Base-by-base conservation (phyloP, 2,797 vertebrate genomes). In the Ctenopoma multispine region DNA sequence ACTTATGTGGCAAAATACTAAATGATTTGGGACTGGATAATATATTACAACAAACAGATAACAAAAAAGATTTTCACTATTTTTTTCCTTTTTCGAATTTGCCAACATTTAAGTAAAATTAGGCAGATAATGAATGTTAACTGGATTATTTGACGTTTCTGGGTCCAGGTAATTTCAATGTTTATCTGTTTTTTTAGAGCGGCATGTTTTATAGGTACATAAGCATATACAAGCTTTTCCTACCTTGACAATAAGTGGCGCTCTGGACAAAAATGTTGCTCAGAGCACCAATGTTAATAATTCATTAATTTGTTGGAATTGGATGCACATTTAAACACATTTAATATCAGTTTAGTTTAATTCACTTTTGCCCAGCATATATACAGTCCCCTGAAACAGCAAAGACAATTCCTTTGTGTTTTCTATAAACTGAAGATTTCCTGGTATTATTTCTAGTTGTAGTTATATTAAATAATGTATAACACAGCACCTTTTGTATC, bases 1-100 rank as follows among this genome's bases (percentile, higher is more conserved):
- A 68, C 67, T 59, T 6, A n/a, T n/a, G 40, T 63, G 77, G 88
- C 53, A 77, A 73, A 21, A 81, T 49, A 76, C 18, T 75, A 69
- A 66, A 65, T 38, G 21, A 54, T 38, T 69, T 36, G 29, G 74
- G 47, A 82, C 49, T 58, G 65, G 73, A 86, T 79, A 82, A 56
- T 21, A 54, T 43, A 81, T 78, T 38, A 53, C 41, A 50, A 49
- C 43, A 43, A 72, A 81, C 41, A 82, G 50, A 82, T 69, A 73
- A 77, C 63, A 56, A 70, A 9, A 15, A 43, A 66, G 41, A 72
- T 29, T 58, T 63, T 72, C 20, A 54, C 17, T n/a, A n/a, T 46
- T 17, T 27, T 21, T 36, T 50, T 43, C n/a, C 43, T 55, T 18
- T 59, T 58, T 71, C 56, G 57, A 27, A 36, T 51, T 38, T 75